Base-by-base conservation (phyloP, 2,888 invertebrate species). In the Sipha maydis region DNA sequence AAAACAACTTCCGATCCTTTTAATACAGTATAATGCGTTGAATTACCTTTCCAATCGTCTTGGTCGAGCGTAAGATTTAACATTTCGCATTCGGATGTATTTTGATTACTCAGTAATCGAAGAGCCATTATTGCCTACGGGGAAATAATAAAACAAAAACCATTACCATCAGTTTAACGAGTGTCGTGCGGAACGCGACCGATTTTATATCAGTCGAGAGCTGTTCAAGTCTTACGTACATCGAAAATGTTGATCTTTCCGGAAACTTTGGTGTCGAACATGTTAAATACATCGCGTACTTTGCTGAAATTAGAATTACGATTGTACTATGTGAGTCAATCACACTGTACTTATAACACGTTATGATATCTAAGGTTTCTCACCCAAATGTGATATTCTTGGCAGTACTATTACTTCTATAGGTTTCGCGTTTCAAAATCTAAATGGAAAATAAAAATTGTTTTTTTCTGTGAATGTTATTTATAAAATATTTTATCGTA, bases 241-340 rank as follows among this genome's bases (percentile, higher is more conserved):
- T 95, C 94, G 89, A 92, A 92, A 89, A 94, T 92, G 90, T 93
- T 93, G 54, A 95, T 93, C 90, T 94, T 93, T 90, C 94, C 94
- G 11, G 94, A 93, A 48, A 94, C 94, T 88, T 92, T 92, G 83
- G 92, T 92, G 91, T 96, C 96, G 90, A 96, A 94, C 88, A 95
- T 94, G 92, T 96, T 96, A 92, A 96, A 97, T 25, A 95, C 95
- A 91, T 96, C 95, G 91, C 95, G 94, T 90, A 97, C 93, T 91
- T 95, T 94, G 91, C 95, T 95, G 92, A 67, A 92, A 91, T 91
- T 89, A 90, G 89, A 91, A 0, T 28, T 41, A 41, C 54, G 31
- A 56, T 41, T 41, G 31, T 34, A 54, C 38, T 48, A 80, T 56
- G 21, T 56, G 89, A 90, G 91, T 67, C 25, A 11, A n/a, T 0